Evolutionary conservation across 2,888 invertebrate species (phyloP).

Genomic region (Noctua comes): DNA sequence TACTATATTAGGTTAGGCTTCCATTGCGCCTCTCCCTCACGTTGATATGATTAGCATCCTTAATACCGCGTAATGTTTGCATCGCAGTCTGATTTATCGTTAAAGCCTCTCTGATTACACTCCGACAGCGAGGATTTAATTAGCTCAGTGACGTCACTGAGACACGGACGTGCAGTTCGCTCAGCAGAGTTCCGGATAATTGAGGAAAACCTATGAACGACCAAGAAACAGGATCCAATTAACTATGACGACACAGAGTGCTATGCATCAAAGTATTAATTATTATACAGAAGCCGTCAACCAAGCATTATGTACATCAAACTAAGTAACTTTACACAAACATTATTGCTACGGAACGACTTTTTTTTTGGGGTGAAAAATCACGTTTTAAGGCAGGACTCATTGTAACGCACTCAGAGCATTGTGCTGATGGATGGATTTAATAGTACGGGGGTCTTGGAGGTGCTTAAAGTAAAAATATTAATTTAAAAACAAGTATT

Average conservation of each 20-base stretch:
- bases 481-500: too few species aligned
- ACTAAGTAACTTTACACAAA: too few species aligned
- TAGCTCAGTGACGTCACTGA: conserved; percentile 66
- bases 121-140: conserved; percentile 72
- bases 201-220: conserved; percentile 34
- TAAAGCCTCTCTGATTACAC: conserved; percentile 72
- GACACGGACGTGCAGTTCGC: conserved; percentile 40
- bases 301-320: too few species aligned
- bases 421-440: too few species aligned
- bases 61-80: conserved; percentile 71
- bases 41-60: conserved; percentile 59
- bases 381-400: too few species aligned
- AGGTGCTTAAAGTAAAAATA: too few species aligned
- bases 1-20: conserved; percentile 37
- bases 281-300: background rate
- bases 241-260: conserved; percentile 8
- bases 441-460: too few species aligned
- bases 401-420: too few species aligned
- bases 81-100: conserved; percentile 72
- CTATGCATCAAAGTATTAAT: background rate
- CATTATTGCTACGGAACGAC: too few species aligned
- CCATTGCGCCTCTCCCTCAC: conserved; percentile 59
- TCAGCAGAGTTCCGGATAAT: conserved; percentile 31
- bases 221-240: conserved; percentile 16
- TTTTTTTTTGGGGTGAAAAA: too few species aligned